Evolutionary conservation across 2,797 vertebrate species (phyloP).

Genomic region (Stomatorhinus walkeri): DNA sequence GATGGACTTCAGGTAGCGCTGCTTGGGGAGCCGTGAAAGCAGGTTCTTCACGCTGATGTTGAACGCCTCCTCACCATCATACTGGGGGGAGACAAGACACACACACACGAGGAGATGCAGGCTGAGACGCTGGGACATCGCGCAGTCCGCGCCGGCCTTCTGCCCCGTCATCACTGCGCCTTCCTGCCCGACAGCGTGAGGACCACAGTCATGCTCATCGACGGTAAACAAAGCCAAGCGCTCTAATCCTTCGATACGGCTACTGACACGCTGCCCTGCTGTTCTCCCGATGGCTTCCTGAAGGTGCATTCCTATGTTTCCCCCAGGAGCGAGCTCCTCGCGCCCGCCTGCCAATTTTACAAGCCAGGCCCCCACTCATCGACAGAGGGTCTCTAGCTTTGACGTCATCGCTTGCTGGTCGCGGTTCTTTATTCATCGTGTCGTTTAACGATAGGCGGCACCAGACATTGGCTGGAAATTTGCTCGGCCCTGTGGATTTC

Average conservation of each 20-base stretch:
- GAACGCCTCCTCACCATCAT: constrained; percentile 78
- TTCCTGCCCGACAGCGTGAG: not conserved
- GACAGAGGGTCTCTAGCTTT: not conserved
- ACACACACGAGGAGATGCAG: not conserved
- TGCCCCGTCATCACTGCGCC: not conserved
- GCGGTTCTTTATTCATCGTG: not conserved
- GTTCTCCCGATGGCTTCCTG: not conserved
- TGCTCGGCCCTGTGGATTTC: not conserved
- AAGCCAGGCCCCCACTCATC: not conserved
- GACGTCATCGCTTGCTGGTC: not conserved
- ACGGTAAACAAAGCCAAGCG: not conserved
- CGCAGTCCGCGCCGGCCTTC: no score
- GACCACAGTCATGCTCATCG: not conserved
- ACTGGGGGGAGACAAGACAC: constrained; percentile 52
- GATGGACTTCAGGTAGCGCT: constrained; percentile 85
- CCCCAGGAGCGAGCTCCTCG: not conserved
- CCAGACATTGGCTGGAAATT: not conserved
- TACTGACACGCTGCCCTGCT: not conserved
- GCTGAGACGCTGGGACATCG: not conserved
- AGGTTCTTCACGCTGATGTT: constrained; percentile 82
- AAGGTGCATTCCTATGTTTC: not conserved
- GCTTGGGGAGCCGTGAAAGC: constrained; percentile 81
- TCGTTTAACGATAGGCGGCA: not conserved
- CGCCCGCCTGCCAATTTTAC: not conserved
- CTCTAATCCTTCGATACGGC: not conserved